A percentile compares a stretch with the other conserved stretches of the same genome.
Conservation (phyloP, 2,888 invertebrate genomes). For the Chydorus sphaericus region DNA sequence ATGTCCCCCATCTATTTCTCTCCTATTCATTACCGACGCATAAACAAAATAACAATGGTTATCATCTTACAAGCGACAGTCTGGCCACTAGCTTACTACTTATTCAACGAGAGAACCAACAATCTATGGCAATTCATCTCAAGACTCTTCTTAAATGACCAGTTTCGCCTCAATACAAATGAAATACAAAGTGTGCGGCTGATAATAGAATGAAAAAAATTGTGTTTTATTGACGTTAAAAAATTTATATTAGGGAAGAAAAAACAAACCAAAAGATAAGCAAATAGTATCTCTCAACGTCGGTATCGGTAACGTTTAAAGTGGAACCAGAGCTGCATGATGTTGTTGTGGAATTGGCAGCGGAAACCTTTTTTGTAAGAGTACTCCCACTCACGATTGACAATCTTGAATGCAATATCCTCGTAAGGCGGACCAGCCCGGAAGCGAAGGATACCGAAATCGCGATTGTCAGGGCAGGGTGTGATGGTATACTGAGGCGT, state of each 20-base stretch:
- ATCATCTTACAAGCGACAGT: too few relatives aligned
- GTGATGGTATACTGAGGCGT: conserved; percentile 92
- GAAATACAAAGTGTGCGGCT: background rate
- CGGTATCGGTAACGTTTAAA: conserved; percentile 96
- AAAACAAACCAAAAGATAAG: background rate
- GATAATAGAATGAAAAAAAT: background rate
- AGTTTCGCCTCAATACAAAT: too few relatives aligned
- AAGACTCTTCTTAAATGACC: too few relatives aligned
- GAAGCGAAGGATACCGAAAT: conserved; percentile 88
- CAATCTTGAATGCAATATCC: conserved; percentile 97
- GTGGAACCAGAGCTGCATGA: conserved; percentile 99
- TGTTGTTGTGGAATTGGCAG: conserved; percentile 98
- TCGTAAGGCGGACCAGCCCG: conserved; percentile 99
- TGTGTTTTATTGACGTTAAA: background rate
- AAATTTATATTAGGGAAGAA: background rate
- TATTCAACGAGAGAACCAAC: too few relatives aligned
- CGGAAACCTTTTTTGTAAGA: conserved; percentile 95
- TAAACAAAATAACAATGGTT: too few relatives aligned
- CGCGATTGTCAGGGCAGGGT: conserved; percentile 76
- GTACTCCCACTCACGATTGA: conserved; percentile 98
- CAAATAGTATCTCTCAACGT: conserved; percentile 43
- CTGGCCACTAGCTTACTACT: too few relatives aligned
- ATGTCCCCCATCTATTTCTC: too few relatives aligned
- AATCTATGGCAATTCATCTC: too few relatives aligned
- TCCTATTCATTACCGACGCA: too few relatives aligned